Conservation (phyloP, 1,140 invertebrate genomes). For the Calephelis virginiensis region DNA sequence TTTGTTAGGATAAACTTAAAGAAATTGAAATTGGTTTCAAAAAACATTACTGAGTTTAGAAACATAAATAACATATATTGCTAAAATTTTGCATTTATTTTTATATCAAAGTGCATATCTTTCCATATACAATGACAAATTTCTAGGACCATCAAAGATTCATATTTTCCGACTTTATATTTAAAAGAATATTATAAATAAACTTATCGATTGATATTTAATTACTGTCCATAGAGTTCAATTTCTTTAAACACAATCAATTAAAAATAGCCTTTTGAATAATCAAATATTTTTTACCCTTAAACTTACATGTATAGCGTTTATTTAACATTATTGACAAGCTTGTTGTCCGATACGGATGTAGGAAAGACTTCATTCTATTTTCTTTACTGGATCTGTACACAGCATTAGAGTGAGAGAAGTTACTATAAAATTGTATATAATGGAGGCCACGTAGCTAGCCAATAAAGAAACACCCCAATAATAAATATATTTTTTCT, state of each 20-base stretch:
- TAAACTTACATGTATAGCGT: neutral
- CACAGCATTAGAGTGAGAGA: too few relatives aligned
- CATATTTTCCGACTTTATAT: constrained; percentile 29
- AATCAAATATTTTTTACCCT: neutral
- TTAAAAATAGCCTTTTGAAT: neutral
- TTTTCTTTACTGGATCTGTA: too few relatives aligned
- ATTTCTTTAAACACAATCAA: neutral
- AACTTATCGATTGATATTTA: constrained; percentile 5
- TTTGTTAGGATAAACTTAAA: too few relatives aligned
- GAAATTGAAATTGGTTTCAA: too few relatives aligned
- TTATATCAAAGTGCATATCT: constrained; percentile 38
- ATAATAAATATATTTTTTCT: constrained; percentile 38
- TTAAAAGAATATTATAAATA: constrained; percentile 1
- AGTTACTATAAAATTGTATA: neutral
- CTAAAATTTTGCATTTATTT: constrained; percentile 27
- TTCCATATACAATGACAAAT: constrained; percentile 30
- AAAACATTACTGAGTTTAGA: neutral
- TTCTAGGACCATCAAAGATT: constrained; percentile 33
- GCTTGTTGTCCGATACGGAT: neutral
- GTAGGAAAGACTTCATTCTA: too few relatives aligned
- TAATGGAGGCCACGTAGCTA: neutral
- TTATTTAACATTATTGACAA: neutral
- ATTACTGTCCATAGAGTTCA: constrained; percentile 4
- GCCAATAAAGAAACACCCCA: neutral
- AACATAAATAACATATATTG: constrained; percentile 4